These are phyloP conservation scores for Thymelicus acteon DNA, from an alignment of 2,888 invertebrate species.

Conservation along the genomic window DNA sequence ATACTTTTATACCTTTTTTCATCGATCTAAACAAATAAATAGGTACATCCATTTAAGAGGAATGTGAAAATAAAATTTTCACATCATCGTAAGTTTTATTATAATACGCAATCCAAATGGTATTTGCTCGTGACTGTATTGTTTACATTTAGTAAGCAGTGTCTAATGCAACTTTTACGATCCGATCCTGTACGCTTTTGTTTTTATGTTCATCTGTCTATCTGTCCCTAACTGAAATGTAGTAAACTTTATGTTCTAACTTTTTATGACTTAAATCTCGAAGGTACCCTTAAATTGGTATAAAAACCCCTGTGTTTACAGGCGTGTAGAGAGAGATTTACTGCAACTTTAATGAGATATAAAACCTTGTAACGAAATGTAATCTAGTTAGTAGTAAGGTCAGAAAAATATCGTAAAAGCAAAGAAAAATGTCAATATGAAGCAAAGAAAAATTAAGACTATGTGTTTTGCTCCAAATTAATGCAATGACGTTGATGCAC, in stretches of 20 bases:
- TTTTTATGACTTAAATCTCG: slow-evolving; percentile 46
- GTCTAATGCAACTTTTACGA: slow-evolving; percentile 62
- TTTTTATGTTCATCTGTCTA: slow-evolving; percentile 52
- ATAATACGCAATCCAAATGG: background rate
- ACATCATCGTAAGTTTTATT: background rate
- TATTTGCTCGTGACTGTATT: slow-evolving; percentile 43
- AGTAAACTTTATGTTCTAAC: slow-evolving; percentile 50
- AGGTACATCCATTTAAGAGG: too few species aligned
- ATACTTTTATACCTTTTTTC: too few species aligned
- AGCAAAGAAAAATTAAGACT: too few species aligned
- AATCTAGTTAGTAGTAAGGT: too few species aligned
- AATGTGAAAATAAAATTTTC: background rate
- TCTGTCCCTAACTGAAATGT: slow-evolving; percentile 50
- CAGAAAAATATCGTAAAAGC: too few species aligned
- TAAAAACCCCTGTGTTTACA: background rate
- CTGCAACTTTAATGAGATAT: too few species aligned
- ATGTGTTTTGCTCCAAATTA: too few species aligned
- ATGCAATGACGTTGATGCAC: too few species aligned
- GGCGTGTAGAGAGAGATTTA: background rate
- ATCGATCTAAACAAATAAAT: too few species aligned
- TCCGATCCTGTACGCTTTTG: slow-evolving; percentile 52
- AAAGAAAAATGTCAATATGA: too few species aligned
- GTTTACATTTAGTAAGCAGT: slow-evolving; percentile 52
- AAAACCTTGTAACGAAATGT: too few species aligned
- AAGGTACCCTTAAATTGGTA: slow-evolving; percentile 16